Percentiles rank a stretch among this genome's conserved stretches.
Evolutionary conservation across 2,888 invertebrate genomes (phyloP).

Genomic region (Sceliomorpha sp.): DNA sequence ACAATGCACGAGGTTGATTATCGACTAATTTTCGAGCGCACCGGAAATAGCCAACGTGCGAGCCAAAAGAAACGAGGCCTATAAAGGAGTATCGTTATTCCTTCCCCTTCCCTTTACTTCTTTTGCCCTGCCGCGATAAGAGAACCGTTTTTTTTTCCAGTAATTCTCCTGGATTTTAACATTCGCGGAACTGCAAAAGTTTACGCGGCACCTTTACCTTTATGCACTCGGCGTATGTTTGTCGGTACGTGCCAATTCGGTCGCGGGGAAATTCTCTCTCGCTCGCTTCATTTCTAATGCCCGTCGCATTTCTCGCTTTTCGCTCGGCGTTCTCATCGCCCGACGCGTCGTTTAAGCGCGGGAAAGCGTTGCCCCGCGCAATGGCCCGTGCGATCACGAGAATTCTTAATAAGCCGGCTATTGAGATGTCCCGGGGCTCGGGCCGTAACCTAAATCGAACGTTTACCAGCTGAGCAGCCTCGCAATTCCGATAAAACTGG

Average conservation of each 20-base stretch:
- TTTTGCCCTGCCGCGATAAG: no score
- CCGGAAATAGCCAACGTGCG: no score
- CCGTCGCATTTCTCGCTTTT: constrained; percentile 28
- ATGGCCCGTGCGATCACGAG: constrained; percentile 41
- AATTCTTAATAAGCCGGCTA: constrained; percentile 50
- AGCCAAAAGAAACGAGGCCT: no score
- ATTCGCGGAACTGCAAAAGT: not conserved
- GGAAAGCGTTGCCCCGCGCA: constrained; percentile 29
- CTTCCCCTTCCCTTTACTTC: no score
- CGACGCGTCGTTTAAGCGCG: constrained; percentile 34
- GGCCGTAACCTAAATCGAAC: constrained; percentile 36
- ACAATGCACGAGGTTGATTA: no score
- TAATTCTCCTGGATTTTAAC: no score
- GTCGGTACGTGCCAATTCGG: constrained; percentile 26
- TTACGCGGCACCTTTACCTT: constrained; percentile 18
- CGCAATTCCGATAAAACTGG: no score
- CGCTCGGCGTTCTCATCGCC: constrained; percentile 16
- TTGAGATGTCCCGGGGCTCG: constrained; percentile 20
- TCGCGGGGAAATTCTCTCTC: constrained; percentile 29
- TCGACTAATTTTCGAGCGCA: no score
- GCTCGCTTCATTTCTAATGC: constrained; percentile 38
- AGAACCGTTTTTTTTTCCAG: no score
- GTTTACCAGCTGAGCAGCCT: not conserved
- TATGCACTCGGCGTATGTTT: constrained; percentile 32
- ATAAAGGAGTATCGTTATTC: no score